Conservation (phyloP, 2,113 vertebrate species). For the Ptychochromis oligacanthus region DNA sequence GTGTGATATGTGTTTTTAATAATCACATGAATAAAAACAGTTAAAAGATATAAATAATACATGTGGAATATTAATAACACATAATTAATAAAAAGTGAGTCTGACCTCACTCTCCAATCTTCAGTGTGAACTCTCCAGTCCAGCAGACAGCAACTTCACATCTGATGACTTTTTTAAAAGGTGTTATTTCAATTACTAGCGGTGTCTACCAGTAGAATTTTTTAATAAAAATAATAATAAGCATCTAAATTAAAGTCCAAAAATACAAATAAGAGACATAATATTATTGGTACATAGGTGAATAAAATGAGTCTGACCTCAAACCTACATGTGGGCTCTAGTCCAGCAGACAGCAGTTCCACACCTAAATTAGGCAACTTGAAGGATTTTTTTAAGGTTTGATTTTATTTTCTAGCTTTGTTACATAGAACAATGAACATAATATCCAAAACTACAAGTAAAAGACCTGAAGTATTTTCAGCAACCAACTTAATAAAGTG, state of each 20-base stretch:
- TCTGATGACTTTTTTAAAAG: too few species aligned
- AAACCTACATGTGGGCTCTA: neutral
- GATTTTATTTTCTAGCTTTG: neutral
- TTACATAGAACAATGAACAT: neutral
- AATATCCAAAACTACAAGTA: neutral
- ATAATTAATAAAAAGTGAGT: neutral
- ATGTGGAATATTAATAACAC: neutral
- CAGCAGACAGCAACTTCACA: neutral
- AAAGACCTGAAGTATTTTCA: neutral
- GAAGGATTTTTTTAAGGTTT: too few species aligned
- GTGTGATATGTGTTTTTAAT: neutral
- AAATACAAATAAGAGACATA: neutral
- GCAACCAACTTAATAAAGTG: neutral
- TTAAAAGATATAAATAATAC: neutral
- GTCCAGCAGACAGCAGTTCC: neutral
- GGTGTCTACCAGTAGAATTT: neutral
- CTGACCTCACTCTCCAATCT: neutral
- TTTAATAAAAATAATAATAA: neutral
- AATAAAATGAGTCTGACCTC: neutral
- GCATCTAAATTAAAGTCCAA: neutral
- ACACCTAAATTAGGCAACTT: neutral
- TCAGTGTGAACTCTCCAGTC: neutral
- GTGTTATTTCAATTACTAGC: neutral
- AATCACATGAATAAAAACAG: neutral
- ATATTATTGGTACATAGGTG: neutral